Percentiles rank a stretch among this genome's conserved stretches.
Evolutionary conservation across 2,888 invertebrate genomes (phyloP).

Genomic region (Chalcis sispes): DNA sequence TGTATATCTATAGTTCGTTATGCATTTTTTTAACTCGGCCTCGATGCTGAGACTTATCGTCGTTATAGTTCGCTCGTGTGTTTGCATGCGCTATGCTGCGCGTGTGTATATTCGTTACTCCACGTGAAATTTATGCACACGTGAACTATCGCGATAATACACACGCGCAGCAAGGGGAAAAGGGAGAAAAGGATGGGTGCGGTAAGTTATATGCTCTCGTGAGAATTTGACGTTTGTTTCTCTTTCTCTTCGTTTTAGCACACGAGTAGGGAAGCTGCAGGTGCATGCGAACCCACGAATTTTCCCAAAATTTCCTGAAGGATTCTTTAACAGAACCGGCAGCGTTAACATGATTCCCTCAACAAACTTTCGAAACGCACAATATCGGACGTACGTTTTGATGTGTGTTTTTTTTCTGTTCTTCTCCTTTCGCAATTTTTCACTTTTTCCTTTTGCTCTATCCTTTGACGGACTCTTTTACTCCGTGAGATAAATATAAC

Average conservation of each 20-base stretch:
- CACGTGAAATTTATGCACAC: slow-evolving; percentile 38
- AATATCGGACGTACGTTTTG: too few relatives aligned
- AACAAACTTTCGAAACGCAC: too few relatives aligned
- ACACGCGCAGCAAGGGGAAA: background rate
- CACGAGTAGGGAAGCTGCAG: slow-evolving; percentile 17
- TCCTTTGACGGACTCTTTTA: too few relatives aligned
- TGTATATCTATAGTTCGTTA: too few relatives aligned
- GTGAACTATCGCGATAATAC: slow-evolving; percentile 47
- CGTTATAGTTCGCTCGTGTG: slow-evolving; percentile 4
- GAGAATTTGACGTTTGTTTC: slow-evolving; percentile 52
- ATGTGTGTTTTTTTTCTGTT: too few relatives aligned
- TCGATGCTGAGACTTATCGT: too few relatives aligned
- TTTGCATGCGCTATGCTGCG: background rate
- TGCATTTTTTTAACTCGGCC: too few relatives aligned
- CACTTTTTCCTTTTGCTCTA: too few relatives aligned
- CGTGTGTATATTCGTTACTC: background rate
- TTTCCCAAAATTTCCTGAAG: slow-evolving; percentile 48
- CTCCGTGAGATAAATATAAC: too few relatives aligned
- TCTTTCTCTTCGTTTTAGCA: slow-evolving; percentile 53
- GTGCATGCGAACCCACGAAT: background rate
- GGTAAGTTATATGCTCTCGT: slow-evolving; percentile 28
- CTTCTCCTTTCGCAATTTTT: too few relatives aligned
- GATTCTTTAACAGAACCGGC: slow-evolving; percentile 28
- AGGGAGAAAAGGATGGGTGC: background rate
- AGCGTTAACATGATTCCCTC: slow-evolving; percentile 44